Base-by-base conservation (phyloP, 2,888 invertebrate species). In the Torymus auratus region DNA sequence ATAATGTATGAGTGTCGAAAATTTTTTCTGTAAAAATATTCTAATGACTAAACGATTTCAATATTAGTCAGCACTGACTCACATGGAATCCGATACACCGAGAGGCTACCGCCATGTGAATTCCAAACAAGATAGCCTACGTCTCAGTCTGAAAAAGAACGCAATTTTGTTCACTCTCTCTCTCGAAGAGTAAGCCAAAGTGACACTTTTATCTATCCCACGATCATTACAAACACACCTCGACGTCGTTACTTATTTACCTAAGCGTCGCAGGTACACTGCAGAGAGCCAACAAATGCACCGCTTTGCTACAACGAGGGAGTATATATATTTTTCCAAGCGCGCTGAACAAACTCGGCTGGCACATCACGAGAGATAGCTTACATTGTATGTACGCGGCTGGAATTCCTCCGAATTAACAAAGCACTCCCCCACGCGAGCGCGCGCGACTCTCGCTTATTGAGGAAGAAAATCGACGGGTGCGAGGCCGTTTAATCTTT, bases 191-290 rank as follows among this genome's bases (percentile, higher is more conserved):
- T 41, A 41, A 41, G 41, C 41, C 7, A 52, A 60, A 60, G 28
- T 41, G 78, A 52, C 52, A 41, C 15, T 70, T 61, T 68, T 76
- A 67, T 76, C 76, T 20, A 20, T 55, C 15, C 53, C 15, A 41
- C 7, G 17, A 80, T 80, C 75, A 75, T 75, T 70, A 80, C 15
- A 61, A 72, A 76, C 17, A 62, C 80, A 72, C 58, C 76, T 61
- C 56, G 61, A 5, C 75, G 56, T 58, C 71, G 68, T 76, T 72
- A 76, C n/a, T 28, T 76, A 62, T 80, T 76, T 72, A 58, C 68
- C 68, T 56, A 61, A 68, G 71, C 58, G 17, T 62, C 28, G 41
- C 41, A 20, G 55, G 53, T 60, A 17, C 0, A 20, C 52, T 13
- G 14, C 62, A 64, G 60, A 64, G 60, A 20, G 62, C 50, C 70